phyloP scores from a whole-genome alignment of 2,113 vertebrate species.

The Regulus satrapa region DNA sequence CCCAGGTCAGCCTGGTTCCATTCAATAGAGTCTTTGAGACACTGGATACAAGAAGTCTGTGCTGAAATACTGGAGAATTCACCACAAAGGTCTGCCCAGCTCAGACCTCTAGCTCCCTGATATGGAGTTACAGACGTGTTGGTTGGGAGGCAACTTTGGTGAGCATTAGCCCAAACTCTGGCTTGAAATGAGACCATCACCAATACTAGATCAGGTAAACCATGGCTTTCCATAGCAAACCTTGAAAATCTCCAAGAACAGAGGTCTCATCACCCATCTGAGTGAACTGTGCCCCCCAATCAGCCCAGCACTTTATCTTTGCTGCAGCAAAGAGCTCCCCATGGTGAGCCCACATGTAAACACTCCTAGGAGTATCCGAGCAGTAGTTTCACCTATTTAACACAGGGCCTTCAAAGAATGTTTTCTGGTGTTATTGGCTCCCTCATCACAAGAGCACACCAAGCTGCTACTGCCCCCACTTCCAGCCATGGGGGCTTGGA shows the following conservation, averaged over 20 bases:
- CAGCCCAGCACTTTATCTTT: not conserved
- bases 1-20: not conserved
- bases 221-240: not conserved
- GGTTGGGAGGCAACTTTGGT: not conserved
- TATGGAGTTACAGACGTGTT: not conserved
- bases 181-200: not conserved
- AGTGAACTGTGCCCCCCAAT: not conserved
- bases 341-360: not conserved
- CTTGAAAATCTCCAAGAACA: not conserved
- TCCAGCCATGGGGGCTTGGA: not conserved
- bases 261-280: not conserved
- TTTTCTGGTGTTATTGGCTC: not conserved
- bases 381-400: not conserved
- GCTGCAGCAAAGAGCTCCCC: not conserved
- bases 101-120: not conserved
- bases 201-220: not conserved
- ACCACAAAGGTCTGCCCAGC: not conserved
- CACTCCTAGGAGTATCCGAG: not conserved
- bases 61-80: not conserved
- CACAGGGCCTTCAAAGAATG: rapidly evolving
- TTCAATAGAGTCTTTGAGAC: not conserved
- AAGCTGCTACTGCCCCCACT: not conserved
- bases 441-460: not conserved
- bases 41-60: not conserved
- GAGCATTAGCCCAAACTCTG: not conserved